Evolutionary conservation across 2,113 vertebrate genomes (phyloP), one percentile per base, ranked within the genome.

Genomic region (Nibea albiflora): DNA sequence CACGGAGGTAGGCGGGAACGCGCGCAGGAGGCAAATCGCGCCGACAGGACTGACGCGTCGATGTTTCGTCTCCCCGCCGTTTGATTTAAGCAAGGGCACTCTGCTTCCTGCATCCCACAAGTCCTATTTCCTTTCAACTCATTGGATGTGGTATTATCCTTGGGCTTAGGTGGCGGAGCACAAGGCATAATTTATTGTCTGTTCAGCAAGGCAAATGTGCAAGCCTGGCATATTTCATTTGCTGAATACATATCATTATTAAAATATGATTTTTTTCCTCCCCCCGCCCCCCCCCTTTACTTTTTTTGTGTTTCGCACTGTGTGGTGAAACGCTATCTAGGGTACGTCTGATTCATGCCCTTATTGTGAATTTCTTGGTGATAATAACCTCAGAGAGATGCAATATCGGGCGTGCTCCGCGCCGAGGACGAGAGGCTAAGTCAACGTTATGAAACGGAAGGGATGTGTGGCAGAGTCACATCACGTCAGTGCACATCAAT

Each of bases 161-260:
- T 87, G 84, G 85, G 92, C 91, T 94, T 91, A 87, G 85, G 88
- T 89, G 70, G 86, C 78, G 16, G 56, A 61, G 73, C 54, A 79
- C 76, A 67, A 90, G 85, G 83, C 92, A 93, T 94, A 94, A 95
- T 95, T 94, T 95, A 95, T 91, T 93, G 90, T 95, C 93, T 94
- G 92, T 93, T 94, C 94, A 95, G 94, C 93, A 92, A 85, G 84
- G 88, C 91, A 93, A 93, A 95, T 93, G 85, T 95, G 93, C 94
- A 91, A 93, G 77, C 76, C 76, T 84, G 91, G 92, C 92, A 90
- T 85, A 93, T 95, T 95, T 93, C 92, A 93, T 94, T 93, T 93
- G 89, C 88, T 92, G 87, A 93, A 93, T 86, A 93, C 92, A 92
- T 93, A 92, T 90, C 85, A 92, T 92, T 93, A 94, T 90, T 90